Evolutionary conservation across 2,797 vertebrate species (phyloP).

Genomic region (Melanotaenia boesemani): DNA sequence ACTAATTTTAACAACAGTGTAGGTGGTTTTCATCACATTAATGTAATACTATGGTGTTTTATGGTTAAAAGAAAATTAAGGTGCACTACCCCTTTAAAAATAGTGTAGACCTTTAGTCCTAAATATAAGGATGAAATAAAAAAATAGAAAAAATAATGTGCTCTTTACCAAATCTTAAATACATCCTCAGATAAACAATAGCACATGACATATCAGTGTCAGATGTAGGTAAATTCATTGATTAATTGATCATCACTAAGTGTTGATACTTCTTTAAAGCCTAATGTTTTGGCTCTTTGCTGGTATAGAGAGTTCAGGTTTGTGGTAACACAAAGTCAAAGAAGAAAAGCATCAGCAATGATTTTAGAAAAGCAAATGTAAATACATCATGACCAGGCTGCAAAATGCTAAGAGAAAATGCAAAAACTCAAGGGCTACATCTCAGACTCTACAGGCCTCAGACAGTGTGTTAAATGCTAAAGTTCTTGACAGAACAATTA

Average conservation of each 20-base stretch:
- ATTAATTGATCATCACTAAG: not conserved
- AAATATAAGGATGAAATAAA: no score
- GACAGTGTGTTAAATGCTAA: not conserved
- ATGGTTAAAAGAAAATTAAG: no score
- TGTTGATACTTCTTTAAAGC: not conserved
- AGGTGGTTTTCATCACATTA: no score
- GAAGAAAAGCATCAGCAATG: not conserved
- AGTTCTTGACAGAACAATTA: not conserved
- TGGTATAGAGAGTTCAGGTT: not conserved
- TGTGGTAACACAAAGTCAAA: not conserved
- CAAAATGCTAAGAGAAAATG: not conserved
- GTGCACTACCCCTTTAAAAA: no score
- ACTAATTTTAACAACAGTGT: no score
- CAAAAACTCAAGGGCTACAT: no score
- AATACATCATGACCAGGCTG: not conserved
- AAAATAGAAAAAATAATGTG: no score
- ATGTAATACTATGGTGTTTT: no score
- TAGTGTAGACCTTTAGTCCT: no score
- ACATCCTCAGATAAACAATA: not conserved
- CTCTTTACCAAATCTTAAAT: not conserved
- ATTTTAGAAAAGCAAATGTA: not conserved
- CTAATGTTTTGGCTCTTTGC: not conserved
- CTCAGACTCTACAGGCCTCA: not conserved
- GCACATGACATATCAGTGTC: not conserved
- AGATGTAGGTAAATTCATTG: not conserved